phyloP scores from a whole-genome alignment of 64 coral and sea anemone genomes.

The Dendronephthya gigantea region DNA sequence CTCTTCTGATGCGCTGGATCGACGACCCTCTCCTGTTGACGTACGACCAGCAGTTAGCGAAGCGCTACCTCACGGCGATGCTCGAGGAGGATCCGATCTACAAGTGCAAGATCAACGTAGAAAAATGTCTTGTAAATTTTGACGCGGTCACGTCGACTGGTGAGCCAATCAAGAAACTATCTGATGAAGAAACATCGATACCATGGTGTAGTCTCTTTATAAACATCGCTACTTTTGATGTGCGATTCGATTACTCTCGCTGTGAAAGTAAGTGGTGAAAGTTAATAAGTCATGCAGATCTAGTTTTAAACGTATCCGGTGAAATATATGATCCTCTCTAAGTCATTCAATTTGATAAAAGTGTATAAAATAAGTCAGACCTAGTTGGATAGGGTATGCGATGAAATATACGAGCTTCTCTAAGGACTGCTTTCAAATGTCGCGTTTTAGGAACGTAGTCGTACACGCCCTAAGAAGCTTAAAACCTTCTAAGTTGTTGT shows the following conservation, averaged over 20 bases:
- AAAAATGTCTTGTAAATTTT: conserved; percentile 75
- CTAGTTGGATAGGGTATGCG: too few species aligned
- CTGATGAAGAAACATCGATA: conserved; percentile 30
- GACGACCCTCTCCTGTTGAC: conserved; percentile 79
- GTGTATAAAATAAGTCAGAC: too few species aligned
- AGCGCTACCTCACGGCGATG: conserved; percentile 53
- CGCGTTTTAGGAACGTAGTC: too few species aligned
- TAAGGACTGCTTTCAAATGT: too few species aligned
- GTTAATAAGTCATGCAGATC: not conserved
- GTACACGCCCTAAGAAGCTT: too few species aligned
- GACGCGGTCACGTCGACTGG: conserved; percentile 43
- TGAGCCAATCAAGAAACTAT: not conserved
- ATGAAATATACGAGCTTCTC: not conserved
- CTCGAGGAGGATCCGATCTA: conserved; percentile 71
- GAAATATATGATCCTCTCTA: too few species aligned
- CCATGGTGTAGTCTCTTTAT: conserved; percentile 73
- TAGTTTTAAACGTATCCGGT: not conserved
- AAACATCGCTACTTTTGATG: conserved; percentile 50
- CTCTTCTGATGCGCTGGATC: conserved; percentile 72
- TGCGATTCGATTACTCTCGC: conserved; percentile 37
- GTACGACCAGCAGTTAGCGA: conserved; percentile 23
- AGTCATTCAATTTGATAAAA: too few species aligned
- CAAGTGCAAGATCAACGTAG: conserved; percentile 48
- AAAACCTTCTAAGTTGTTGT: too few species aligned
- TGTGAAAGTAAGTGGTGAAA: conserved; percentile 36